These are phyloP conservation scores for Brachycybe producta DNA, from an alignment of 2,888 invertebrate genomes.

Conservation along the genomic window DNA sequence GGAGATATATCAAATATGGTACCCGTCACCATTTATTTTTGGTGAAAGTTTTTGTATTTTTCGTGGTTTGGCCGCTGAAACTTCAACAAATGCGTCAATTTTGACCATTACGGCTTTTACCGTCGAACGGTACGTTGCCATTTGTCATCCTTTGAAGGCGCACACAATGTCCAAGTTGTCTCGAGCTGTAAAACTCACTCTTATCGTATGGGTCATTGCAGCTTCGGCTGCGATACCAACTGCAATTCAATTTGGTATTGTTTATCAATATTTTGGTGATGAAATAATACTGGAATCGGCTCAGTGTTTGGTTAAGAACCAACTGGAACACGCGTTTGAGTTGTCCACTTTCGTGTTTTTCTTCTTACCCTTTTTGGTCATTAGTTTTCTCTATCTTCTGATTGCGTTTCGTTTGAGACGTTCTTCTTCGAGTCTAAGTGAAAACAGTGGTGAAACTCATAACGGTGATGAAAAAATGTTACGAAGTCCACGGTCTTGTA, in stretches of 20 bases:
- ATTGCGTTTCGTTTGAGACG: conserved; percentile 10
- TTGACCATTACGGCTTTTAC: conserved; percentile 71
- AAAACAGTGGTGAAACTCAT: background rate
- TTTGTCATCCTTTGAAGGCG: conserved; percentile 69
- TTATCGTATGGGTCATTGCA: conserved; percentile 66
- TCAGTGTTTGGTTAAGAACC: conserved; percentile 42
- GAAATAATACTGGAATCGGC: conserved; percentile 42
- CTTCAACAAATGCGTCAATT: conserved; percentile 51
- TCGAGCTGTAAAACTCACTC: conserved; percentile 64
- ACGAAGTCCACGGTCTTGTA: background rate
- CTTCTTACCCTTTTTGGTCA: conserved; percentile 71
- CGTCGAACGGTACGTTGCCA: conserved; percentile 71
- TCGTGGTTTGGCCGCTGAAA: conserved; percentile 67
- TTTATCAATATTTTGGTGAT: conserved; percentile 28
- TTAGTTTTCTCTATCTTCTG: conserved; percentile 54
- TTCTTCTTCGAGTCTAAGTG: background rate
- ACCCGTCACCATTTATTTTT: conserved; percentile 49
- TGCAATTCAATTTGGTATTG: conserved; percentile 63
- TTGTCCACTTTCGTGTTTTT: conserved; percentile 68
- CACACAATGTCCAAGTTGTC: conserved; percentile 73
- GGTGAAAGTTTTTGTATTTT: conserved; percentile 63
- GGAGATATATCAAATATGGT: conserved; percentile 61
- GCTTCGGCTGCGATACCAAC: conserved; percentile 54
- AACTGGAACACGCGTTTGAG: conserved; percentile 56
- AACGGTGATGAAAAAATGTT: background rate